A percentile compares a stretch with the other conserved stretches of the same genome.
Evolutionary conservation across 2,888 invertebrate genomes (phyloP).

Genomic region (Galerucella calmariensis): DNA sequence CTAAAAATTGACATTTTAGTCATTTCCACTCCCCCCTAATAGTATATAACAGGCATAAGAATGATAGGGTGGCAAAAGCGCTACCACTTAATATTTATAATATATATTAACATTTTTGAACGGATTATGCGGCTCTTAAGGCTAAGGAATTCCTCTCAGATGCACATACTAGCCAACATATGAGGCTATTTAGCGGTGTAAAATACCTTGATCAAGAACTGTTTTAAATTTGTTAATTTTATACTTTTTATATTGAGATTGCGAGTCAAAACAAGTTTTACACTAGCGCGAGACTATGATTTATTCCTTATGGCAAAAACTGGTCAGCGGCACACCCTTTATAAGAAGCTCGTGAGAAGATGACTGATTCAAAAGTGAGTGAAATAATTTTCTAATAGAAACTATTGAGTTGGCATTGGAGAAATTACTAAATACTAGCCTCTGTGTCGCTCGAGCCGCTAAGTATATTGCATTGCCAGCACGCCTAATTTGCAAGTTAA

Average conservation of each 20-base stretch:
- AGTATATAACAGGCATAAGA: constrained; percentile 54
- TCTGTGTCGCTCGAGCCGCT: too few relatives aligned
- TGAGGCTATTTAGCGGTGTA: background rate
- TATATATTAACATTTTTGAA: constrained; percentile 45
- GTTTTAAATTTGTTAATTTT: background rate
- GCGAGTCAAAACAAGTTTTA: too few relatives aligned
- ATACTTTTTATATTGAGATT: background rate
- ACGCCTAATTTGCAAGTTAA: too few relatives aligned
- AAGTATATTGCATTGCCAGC: too few relatives aligned
- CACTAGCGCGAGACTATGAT: too few relatives aligned
- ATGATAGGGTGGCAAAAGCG: constrained; percentile 58
- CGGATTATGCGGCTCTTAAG: constrained; percentile 49
- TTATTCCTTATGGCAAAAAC: too few relatives aligned
- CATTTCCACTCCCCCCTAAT: constrained; percentile 22
- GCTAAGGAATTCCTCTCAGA: constrained; percentile 45
- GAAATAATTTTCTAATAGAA: too few relatives aligned
- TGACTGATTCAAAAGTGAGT: too few relatives aligned
- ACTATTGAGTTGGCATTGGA: too few relatives aligned
- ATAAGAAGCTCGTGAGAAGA: too few relatives aligned
- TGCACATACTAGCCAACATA: constrained; percentile 24
- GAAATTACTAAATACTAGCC: too few relatives aligned
- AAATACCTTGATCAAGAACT: background rate
- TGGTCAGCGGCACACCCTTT: too few relatives aligned
- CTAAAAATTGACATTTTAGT: background rate
- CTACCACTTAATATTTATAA: constrained; percentile 57